Evolutionary conservation across 2,888 invertebrate species (phyloP), one percentile per base, ranked within the genome.

Genomic region (Acanthoscelides obtectus): DNA sequence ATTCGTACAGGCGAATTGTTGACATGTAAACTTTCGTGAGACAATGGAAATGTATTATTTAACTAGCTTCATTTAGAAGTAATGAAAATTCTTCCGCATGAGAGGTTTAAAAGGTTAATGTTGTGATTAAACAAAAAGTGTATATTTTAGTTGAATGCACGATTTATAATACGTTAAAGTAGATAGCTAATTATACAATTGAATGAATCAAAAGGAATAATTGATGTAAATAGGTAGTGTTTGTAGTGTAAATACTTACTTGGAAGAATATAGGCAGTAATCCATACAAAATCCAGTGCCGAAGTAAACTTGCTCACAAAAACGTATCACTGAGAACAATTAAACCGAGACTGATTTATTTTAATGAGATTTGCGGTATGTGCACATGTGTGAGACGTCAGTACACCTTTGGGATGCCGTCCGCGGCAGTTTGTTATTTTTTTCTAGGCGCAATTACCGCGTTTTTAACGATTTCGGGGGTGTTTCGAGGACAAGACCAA

Each of bases 401-500:
- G 76, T 80, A 79, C 77, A 81, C 80, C 80, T 80, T 77, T 74
- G 77, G 79, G 80, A 78, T 80, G 81, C 82, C 75, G 73, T 75
- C 78, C 68, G 75, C 71, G 71, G 78, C 73, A 71, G 78, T 78
- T 72, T 79, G 74, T 77, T 71, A 74, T 75, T 76, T 76, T 78
- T 79, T 82, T 80, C 79, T 79, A 77, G 78, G 76, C 78, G 78
- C 79, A 76, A 76, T 77, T 75, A 70, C 72, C 73, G 73, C 73
- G 75, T 74, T 76, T 76, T 78, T 66, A 67, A 75, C 79, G 80
- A 80, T 81, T 83, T 81, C 75, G 81, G 82, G 80, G 81, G 78
- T 82, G 82, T 83, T 84, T 83, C 80, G 81, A 82, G 81, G 82
- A 81, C 82, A 80, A 81, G 83, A 82, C 81, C 82, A 81, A 81